Evolutionary conservation across 2,113 vertebrate genomes (phyloP).

Genomic region (Aegotheles bennettii): DNA sequence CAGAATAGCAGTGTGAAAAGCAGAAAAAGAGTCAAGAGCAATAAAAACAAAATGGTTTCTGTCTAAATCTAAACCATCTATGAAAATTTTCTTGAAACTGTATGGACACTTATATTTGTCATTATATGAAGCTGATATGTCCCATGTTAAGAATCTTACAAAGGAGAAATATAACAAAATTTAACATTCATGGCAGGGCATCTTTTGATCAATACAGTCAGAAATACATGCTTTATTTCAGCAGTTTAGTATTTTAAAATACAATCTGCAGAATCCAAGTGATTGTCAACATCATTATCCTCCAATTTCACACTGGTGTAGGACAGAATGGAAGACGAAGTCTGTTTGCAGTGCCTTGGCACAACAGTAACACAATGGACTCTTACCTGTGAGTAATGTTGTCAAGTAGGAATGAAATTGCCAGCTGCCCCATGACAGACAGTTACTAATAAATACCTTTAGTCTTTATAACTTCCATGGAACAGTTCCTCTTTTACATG

Average conservation of each 20-base stretch:
- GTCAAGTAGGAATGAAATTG: background rate
- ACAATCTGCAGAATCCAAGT: background rate
- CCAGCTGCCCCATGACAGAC: background rate
- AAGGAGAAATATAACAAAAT: background rate
- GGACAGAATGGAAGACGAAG: background rate
- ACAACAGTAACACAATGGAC: background rate
- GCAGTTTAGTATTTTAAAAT: background rate
- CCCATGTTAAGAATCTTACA: background rate
- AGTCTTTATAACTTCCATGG: background rate
- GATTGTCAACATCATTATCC: background rate
- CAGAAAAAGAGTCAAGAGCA: background rate
- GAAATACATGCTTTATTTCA: background rate
- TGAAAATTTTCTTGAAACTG: background rate
- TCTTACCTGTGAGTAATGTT: background rate
- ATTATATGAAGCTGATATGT: background rate
- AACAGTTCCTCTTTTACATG: background rate
- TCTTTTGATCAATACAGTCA: background rate
- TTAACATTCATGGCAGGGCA: background rate
- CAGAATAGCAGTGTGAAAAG: background rate
- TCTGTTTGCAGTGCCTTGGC: background rate
- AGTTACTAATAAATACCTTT: background rate
- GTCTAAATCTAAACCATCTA: background rate
- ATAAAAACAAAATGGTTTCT: background rate
- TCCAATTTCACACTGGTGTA: background rate
- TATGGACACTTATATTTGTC: background rate